Evolutionary conservation across 2,113 vertebrate species (phyloP).

Genomic region (Ciconia maguari): DNA sequence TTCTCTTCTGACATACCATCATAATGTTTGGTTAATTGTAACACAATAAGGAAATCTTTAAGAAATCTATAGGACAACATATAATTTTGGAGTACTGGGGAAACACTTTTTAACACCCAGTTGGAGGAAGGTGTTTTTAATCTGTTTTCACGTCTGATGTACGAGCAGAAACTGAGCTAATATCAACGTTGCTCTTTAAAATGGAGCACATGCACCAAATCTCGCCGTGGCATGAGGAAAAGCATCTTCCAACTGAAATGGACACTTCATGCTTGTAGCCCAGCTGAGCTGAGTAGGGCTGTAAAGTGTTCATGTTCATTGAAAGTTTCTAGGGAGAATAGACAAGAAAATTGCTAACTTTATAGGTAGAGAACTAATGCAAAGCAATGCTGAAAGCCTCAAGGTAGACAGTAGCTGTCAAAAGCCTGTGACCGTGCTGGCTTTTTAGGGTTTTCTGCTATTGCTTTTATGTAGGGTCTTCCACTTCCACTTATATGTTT

Average conservation of each 20-base stretch:
- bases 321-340: background rate
- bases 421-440: background rate
- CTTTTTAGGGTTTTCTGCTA: background rate
- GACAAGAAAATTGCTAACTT: background rate
- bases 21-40: background rate
- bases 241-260: background rate
- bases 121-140: background rate
- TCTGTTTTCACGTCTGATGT: background rate
- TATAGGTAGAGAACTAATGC: background rate
- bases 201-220: background rate
- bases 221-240: background rate
- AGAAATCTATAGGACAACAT: background rate
- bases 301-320: background rate
- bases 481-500: background rate
- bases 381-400: background rate
- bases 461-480: background rate
- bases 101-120: background rate
- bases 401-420: background rate
- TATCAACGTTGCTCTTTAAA: background rate
- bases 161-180: background rate
- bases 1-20: background rate
- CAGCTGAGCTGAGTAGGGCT: background rate
- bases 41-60: background rate
- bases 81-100: background rate
- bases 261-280: background rate